Evolutionary conservation across 2,113 vertebrate genomes (phyloP), one percentile per base, ranked within the genome.

Genomic region (Mus spicilegus): DNA sequence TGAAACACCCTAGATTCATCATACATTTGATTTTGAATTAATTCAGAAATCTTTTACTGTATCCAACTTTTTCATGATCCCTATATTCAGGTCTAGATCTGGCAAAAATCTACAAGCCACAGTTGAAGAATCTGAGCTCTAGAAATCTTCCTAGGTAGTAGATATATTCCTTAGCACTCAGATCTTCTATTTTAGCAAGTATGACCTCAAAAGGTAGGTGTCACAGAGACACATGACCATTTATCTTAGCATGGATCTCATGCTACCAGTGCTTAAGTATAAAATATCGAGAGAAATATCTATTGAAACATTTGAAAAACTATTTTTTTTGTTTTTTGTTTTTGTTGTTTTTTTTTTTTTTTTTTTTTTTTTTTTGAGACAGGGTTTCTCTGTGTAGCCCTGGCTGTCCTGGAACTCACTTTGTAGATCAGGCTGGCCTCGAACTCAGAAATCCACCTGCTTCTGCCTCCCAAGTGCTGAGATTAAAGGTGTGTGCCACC

Each of bases 111-210:
- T 33, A 33, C 16, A 65, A 33, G 26, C 1, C 4, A 85, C 81
- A 85, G 39, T 46, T 49, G 17, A 46, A 86, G 84, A 65, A 30
- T 9, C 26, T 65, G 61, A 24, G 39, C 39, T 63, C n/a, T 46
- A 4, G n/a, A 65, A 7, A 28, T 1, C 22, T 61, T 81, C 69
- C 8, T 94, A 81, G 49, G 24, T 49, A 87, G 3, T 87, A 20
- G 24, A 58, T 46, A 75, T 51, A 58, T 46, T 88, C 13, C 4
- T 65, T 28, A 33, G 39, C 14, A 72, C 24, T 2, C 30, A 94
- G 76, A 65, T 30, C 30, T 93, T 87, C 65, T 14, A 84, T 69
- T 95, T 90, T 51, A 78, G 70, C 65, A 85, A 95, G 58, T 8
- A 46, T 70, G 36, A 77, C 8, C 12, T 93, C 12, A 85, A 61